Base-by-base conservation (phyloP, 2,888 invertebrate genomes). In the Craniophora ligustri region DNA sequence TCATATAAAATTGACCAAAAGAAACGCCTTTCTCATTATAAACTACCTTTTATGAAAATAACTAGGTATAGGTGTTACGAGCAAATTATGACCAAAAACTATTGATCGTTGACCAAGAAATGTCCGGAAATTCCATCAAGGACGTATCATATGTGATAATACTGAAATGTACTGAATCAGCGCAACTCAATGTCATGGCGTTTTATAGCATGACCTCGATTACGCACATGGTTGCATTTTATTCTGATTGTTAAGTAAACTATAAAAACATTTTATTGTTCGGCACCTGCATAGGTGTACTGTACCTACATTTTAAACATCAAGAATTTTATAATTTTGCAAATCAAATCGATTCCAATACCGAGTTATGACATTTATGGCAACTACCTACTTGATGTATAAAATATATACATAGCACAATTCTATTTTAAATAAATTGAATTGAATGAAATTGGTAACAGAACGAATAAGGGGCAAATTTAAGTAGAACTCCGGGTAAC, bases 141-240 rank as follows among this genome's bases (percentile, higher is more conserved):
- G 64, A 50, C 48, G 5, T 15, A 28, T n/a, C n/a, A n/a, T 11
- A 34, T 34, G 40, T 44, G 55, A 76, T 70, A 70, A 74, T 71
- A 71, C 57, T 58, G 61, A 79, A 80, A 67, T 71, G 60, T 71
- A 71, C 56, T 58, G 62, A 79, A 80, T 67, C 72, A 61, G 62
- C 59, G 49, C 56, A 68, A 78, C 81, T 84, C 85, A 89, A 86
- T 87, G 87, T 86, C 87, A 88, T 79, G 82, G 83, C 72, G 72
- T 74, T 84, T 78, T 79, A 68, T 78, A 57, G 51, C 67, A 67
- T 68, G 84, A 76, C 88, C 87, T 86, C 83, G 79, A 76, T 72
- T 76, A 75, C 72, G 58, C 66, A 68, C 67, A 69, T 62, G 32
- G 21, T 46, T 56, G 58, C 21, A 66, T 67, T 67, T 66, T 67